Percentiles rank a stretch among this genome's conserved stretches.
Conservation (phyloP, 2,113 vertebrate species). For the Erythrolamprus reginae region DNA sequence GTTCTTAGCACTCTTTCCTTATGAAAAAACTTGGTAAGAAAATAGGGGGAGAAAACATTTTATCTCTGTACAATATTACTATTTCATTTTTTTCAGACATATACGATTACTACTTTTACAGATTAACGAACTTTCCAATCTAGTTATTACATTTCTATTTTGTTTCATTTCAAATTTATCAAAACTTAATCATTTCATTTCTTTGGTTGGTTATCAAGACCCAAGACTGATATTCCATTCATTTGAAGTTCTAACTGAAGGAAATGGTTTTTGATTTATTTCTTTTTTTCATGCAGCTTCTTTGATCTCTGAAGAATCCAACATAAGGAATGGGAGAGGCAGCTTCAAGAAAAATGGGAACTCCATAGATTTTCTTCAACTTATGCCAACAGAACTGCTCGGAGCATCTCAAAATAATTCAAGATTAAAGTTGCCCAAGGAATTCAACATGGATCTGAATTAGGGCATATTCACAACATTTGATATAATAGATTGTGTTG, state of each 20-base stretch:
- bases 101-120: not conserved
- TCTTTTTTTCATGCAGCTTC: not conserved
- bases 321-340: not conserved
- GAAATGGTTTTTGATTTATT: not conserved
- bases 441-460: not conserved
- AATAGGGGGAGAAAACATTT: constrained; percentile 24
- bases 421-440: not conserved
- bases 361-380: not conserved
- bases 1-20: constrained; percentile 82
- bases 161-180: not conserved
- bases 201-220: not conserved
- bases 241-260: not conserved
- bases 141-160: not conserved
- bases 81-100: not conserved
- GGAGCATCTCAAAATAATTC: not conserved
- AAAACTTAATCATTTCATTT: not conserved
- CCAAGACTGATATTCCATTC: not conserved
- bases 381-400: not conserved
- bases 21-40: constrained; percentile 81
- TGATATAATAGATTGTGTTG: not conserved
- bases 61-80: not conserved
- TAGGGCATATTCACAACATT: not conserved
- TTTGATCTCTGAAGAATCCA: not conserved
- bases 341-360: not conserved
- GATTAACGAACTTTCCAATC: not conserved